Conservation (phyloP, 2,113 vertebrate species). For the Rhinolophus ferrumequinum region DNA sequence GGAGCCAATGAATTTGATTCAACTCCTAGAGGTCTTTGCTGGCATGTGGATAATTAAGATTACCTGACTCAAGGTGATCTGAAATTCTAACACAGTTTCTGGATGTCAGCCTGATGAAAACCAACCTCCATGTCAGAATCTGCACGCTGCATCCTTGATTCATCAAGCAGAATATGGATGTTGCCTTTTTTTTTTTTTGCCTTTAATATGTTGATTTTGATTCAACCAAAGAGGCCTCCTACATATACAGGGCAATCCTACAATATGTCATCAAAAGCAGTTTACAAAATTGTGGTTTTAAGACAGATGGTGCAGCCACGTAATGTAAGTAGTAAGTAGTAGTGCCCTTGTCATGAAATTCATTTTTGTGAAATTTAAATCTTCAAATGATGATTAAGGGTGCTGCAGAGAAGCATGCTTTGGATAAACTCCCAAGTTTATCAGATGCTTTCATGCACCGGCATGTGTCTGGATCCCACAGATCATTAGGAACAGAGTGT, state of each 20-base stretch:
- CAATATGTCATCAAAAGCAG: slow-evolving; percentile 42
- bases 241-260: not conserved
- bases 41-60: not conserved
- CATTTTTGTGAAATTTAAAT: slow-evolving; percentile 47
- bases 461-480: slow-evolving; percentile 4
- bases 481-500: not conserved
- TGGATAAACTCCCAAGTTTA: slow-evolving; percentile 11
- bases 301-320: not conserved
- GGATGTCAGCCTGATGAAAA: not conserved
- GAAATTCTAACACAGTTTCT: slow-evolving; percentile 22
- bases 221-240: not conserved
- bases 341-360: not conserved
- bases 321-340: not conserved
- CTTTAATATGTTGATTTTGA: slow-evolving; percentile 21
- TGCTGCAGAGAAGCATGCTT: slow-evolving; percentile 21
- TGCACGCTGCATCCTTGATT: not conserved
- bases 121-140: not conserved
- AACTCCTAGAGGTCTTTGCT: not conserved
- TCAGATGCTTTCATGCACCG: not conserved
- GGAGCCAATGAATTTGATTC: not conserved
- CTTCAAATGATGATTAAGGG: not conserved
- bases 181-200: not conserved
- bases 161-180: not conserved
- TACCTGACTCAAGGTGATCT: not conserved
- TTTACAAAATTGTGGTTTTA: slow-evolving; percentile 36